These are phyloP conservation scores for Mola mola DNA, from an alignment of 2,113 vertebrate genomes.

Conservation along the genomic window DNA sequence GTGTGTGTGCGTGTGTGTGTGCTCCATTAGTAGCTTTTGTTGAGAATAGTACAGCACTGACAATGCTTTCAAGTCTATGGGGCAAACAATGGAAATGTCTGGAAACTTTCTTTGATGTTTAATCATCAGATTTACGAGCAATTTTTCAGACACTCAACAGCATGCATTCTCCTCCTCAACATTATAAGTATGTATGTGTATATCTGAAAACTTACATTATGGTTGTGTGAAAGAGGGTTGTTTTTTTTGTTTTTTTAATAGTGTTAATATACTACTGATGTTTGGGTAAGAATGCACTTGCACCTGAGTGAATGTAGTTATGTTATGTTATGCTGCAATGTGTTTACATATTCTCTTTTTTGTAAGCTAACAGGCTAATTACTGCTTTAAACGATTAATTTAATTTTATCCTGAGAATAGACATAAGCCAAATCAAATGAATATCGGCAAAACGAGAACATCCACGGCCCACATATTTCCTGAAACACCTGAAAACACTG, in stretches of 20 bases:
- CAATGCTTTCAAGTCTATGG: conserved; percentile 34
- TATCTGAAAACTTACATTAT: conserved; percentile 61
- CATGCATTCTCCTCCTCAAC: conserved; percentile 52
- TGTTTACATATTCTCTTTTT: conserved; percentile 68
- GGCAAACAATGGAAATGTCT: conserved; percentile 33
- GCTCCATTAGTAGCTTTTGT: conserved; percentile 33
- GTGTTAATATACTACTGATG: conserved; percentile 69
- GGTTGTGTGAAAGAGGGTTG: conserved; percentile 59
- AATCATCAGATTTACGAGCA: conserved; percentile 4
- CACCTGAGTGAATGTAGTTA: conserved; percentile 79
- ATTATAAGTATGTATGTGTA: conserved; percentile 39
- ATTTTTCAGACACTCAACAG: conserved; percentile 38
- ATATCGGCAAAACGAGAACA: conserved; percentile 29
- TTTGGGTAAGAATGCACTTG: conserved; percentile 82
- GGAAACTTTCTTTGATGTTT: conserved; percentile 13
- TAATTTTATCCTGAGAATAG: conserved; percentile 45
- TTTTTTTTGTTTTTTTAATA: conserved; percentile 47
- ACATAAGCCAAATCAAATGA: conserved; percentile 47
- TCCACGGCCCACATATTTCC: conserved; percentile 27
- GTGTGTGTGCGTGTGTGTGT: conserved; percentile 9
- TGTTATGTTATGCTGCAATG: conserved; percentile 56
- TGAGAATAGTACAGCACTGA: conserved; percentile 54
- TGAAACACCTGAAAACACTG: conserved; percentile 26
- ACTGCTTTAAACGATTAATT: conserved; percentile 62
- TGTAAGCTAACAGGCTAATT: conserved; percentile 65